A percentile compares a stretch with the other conserved stretches of the same genome.
phyloP scores from a whole-genome alignment of 2,113 vertebrate species.

The Machaerirhynchus nigripectus region DNA sequence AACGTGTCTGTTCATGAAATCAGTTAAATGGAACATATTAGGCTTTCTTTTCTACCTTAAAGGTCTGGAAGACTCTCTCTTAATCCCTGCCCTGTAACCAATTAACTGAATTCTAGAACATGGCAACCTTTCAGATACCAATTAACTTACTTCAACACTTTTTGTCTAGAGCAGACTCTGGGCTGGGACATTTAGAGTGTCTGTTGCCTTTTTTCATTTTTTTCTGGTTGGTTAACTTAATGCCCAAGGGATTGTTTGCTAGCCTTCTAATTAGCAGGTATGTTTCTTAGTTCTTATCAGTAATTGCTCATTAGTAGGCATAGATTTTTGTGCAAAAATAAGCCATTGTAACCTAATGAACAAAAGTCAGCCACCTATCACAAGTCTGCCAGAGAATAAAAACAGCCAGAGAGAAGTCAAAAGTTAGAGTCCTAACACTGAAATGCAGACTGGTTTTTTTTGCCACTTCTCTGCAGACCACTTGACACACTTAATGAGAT shows the following conservation, averaged over 20 bases:
- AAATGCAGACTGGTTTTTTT: accelerated
- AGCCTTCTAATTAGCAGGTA: conserved; percentile 24
- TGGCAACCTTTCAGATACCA: not conserved
- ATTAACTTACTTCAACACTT: conserved; percentile 7
- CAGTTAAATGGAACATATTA: not conserved
- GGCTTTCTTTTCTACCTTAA: not conserved
- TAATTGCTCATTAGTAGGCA: conserved; percentile 28
- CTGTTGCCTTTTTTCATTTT: not conserved
- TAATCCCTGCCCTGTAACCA: not conserved
- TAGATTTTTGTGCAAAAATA: conserved; percentile 9
- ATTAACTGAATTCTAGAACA: not conserved
- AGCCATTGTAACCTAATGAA: not conserved
- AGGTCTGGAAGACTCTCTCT: not conserved
- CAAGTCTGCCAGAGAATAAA: not conserved
- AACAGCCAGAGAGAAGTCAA: not conserved
- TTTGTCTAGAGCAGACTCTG: not conserved
- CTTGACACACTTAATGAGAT: not conserved
- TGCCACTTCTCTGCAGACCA: not conserved
- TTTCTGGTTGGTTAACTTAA: not conserved
- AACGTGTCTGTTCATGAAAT: not conserved
- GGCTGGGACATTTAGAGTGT: not conserved
- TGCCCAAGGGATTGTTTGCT: not conserved
- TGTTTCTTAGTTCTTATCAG: conserved; percentile 8
- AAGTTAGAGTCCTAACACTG: not conserved
- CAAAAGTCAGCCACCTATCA: not conserved